Evolutionary conservation across 2,113 vertebrate species (phyloP).

Genomic region (Ochotona princeps): DNA sequence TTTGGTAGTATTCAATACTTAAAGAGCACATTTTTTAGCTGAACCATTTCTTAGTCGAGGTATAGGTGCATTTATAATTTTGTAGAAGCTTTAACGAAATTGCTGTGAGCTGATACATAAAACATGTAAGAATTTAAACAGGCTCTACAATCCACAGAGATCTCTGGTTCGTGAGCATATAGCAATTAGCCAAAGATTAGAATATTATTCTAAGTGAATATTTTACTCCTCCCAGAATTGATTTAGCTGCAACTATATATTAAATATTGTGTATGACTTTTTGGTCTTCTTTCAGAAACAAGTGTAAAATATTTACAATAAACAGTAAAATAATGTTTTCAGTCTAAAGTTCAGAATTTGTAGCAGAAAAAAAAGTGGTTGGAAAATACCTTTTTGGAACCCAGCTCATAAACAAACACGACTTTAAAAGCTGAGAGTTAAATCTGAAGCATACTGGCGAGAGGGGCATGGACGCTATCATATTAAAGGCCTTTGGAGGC

Average conservation of each 20-base stretch:
- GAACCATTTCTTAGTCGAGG: slow-evolving; percentile 1
- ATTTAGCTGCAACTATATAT: not conserved
- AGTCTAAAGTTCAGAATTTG: slow-evolving; percentile 30
- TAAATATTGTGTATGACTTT: not conserved
- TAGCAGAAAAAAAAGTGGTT: slow-evolving; percentile 40
- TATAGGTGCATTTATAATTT: not conserved
- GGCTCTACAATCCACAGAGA: not conserved
- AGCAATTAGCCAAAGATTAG: slow-evolving; percentile 13
- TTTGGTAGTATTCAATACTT: not conserved
- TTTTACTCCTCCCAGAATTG: not conserved
- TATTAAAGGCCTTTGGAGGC: slow-evolving; percentile 83
- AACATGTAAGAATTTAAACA: not conserved
- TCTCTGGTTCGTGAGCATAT: not conserved
- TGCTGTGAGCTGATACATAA: not conserved
- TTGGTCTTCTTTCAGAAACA: slow-evolving; percentile 29
- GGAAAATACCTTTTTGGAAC: slow-evolving; percentile 53
- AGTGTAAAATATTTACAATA: no score
- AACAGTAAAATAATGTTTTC: slow-evolving; percentile 3
- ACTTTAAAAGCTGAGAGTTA: slow-evolving; percentile 67
- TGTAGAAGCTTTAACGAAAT: slow-evolving; percentile 1
- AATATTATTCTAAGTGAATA: slow-evolving; percentile 37
- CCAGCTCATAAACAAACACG: not conserved
- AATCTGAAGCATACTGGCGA: slow-evolving; percentile 71
- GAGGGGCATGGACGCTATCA: slow-evolving; percentile 77
- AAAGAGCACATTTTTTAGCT: not conserved